Evolutionary conservation across 2,113 vertebrate species (phyloP), one percentile per base, ranked within the genome.

Genomic region (Climacteris rufus): DNA sequence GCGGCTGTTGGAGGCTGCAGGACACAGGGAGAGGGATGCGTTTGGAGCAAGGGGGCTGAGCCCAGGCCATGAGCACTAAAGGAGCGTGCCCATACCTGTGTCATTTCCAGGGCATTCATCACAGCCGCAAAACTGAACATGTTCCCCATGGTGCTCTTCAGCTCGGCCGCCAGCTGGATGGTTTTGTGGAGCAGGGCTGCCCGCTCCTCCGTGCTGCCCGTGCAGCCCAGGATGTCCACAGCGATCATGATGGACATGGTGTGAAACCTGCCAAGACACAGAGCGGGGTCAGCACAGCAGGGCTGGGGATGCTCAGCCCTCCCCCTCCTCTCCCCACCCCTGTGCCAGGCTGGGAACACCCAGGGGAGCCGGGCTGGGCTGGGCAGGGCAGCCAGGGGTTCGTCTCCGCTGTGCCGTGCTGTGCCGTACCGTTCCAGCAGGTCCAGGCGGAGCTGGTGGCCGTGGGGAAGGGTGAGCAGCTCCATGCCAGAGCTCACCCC

Each of bases 161-260:
- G 97, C 98, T 99, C 99, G 0, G 99, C 99, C 0, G 99, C 99
- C 97, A 99, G 96, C 93, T 99, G 99, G 96, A 99, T 99, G 97
- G 99, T 99, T 97, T 99, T 99, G 96, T 99, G 98, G 30, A 99
- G 99, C 54, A 99, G 98, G 7, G 98, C 98, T 0, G 99, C 99
- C 39, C 99, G 96, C 96, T 99, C 99, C 96, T 99, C 99, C 0
- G 97, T 99, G 57, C 98, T 99, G 60, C 99, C 99, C 0, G 99
- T 99, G 81, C 99, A 99, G 95, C 99, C 99, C 80, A 99, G 97
- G 93, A 99, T 99, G 94, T 99, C 99, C 96, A 99, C 99, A 0
- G 99, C 99, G 42, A 99, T 99, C 99, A 99, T 99, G 95, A 99
- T 99, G 71, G 99, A 99, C 99, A 99, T 99, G 94, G 99, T 99